These are phyloP conservation scores for Rostratula benghalensis DNA, from an alignment of 2,113 vertebrate species.

Conservation along the genomic window DNA sequence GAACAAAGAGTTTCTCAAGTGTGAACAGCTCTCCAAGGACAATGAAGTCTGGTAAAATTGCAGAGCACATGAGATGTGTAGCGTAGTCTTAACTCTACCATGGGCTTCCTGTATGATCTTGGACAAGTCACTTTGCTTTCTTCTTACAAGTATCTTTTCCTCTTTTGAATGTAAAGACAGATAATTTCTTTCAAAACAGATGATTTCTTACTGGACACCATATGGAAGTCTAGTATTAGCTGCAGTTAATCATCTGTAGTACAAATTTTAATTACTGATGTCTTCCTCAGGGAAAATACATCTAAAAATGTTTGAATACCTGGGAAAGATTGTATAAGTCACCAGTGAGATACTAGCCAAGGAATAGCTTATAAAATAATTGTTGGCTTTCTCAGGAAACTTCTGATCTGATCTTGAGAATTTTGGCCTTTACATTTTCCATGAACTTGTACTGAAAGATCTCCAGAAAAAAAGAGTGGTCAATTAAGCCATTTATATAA, in stretches of 20 bases:
- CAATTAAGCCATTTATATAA: neutral
- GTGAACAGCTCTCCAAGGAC: neutral
- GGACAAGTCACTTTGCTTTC: neutral
- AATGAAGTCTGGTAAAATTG: neutral
- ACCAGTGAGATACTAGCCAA: neutral
- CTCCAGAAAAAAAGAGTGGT: neutral
- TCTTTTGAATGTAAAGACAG: neutral
- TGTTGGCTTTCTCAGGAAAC: neutral
- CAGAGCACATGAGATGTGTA: neutral
- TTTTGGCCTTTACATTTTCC: neutral
- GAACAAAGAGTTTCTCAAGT: neutral
- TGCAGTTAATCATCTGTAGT: neutral
- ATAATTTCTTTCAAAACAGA: neutral
- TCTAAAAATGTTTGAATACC: neutral
- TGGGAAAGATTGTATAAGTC: neutral
- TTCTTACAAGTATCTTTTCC: neutral
- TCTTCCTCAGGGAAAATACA: neutral
- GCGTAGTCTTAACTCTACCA: neutral
- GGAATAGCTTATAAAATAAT: neutral
- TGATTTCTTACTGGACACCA: accelerated
- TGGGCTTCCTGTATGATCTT: neutral
- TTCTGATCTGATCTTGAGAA: neutral
- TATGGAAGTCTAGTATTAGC: neutral
- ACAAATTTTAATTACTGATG: neutral
- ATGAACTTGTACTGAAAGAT: neutral